phyloP scores from a whole-genome alignment of 2,113 vertebrate genomes.

The Delphinapterus leucas region DNA sequence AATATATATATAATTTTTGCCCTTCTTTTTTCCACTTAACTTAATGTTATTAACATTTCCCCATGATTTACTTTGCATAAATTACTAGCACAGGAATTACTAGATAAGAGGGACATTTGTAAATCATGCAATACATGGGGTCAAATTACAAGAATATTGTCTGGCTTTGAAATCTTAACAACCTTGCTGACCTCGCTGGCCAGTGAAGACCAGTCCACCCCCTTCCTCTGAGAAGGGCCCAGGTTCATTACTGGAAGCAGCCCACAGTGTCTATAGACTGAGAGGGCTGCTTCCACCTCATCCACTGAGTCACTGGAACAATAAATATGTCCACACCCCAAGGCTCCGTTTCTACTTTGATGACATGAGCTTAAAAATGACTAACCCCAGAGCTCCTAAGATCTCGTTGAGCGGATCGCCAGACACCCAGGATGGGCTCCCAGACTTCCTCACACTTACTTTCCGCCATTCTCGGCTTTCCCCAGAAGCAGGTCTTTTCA shows the following conservation, averaged over 20 bases:
- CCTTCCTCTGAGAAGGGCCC: background rate
- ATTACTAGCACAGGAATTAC: background rate
- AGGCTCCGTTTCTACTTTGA: background rate
- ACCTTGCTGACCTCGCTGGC: background rate
- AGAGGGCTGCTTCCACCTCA: background rate
- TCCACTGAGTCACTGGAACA: background rate
- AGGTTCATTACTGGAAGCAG: background rate
- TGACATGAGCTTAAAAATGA: background rate
- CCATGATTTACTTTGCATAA: background rate
- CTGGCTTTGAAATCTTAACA: background rate
- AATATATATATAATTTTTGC: background rate
- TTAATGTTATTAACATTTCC: background rate
- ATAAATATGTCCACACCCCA: background rate
- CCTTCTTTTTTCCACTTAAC: background rate
- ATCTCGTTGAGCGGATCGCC: no score
- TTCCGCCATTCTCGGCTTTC: background rate
- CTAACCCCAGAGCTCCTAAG: background rate
- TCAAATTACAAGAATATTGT: background rate
- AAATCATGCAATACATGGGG: background rate
- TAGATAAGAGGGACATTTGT: constrained; percentile 16
- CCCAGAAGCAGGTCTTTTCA: background rate
- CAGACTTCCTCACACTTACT: background rate
- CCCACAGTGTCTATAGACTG: background rate
- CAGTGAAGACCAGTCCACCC: background rate
- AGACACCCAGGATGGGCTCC: background rate